A percentile compares a stretch with the other conserved stretches of the same genome.
phyloP scores from a whole-genome alignment of 2,888 invertebrate species.

The Chloroclysta siterata region DNA sequence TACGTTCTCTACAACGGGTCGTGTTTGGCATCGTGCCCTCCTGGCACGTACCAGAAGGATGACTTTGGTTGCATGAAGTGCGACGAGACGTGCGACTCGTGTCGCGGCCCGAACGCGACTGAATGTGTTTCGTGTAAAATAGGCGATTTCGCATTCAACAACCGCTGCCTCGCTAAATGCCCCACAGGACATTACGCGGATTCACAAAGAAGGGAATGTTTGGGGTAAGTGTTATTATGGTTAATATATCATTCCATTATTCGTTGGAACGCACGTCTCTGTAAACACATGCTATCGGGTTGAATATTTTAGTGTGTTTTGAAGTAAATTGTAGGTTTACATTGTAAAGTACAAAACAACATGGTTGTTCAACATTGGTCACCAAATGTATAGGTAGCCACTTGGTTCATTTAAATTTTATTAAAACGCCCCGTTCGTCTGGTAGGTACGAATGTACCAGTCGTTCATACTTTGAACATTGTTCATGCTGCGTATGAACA shows the following conservation, averaged over 20 bases:
- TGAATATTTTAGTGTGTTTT: conserved; percentile 24
- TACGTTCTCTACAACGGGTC: conserved; percentile 93
- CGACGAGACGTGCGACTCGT: conserved; percentile 92
- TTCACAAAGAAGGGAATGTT: conserved; percentile 90
- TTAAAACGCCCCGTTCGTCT: too few species aligned
- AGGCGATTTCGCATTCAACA: conserved; percentile 89
- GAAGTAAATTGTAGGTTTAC: not conserved
- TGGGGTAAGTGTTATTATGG: conserved; percentile 78
- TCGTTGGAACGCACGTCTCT: conserved; percentile 34
- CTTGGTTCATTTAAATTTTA: too few species aligned
- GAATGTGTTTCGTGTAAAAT: conserved; percentile 92
- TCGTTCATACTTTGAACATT: too few species aligned
- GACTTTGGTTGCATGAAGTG: conserved; percentile 93
- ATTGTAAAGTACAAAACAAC: not conserved
- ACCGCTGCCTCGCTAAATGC: conserved; percentile 89
- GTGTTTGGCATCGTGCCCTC: conserved; percentile 93
- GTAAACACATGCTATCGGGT: conserved; percentile 33
- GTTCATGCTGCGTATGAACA: too few species aligned
- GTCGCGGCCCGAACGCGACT: conserved; percentile 90
- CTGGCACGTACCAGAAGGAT: conserved; percentile 93
- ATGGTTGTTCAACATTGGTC: too few species aligned
- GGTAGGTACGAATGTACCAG: too few species aligned
- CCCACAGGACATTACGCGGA: conserved; percentile 90
- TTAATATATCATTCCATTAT: conserved; percentile 48
- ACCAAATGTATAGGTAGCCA: too few species aligned